phyloP scores from a whole-genome alignment of 2,113 vertebrate species.

The Astatoreochromis straeleni region DNA sequence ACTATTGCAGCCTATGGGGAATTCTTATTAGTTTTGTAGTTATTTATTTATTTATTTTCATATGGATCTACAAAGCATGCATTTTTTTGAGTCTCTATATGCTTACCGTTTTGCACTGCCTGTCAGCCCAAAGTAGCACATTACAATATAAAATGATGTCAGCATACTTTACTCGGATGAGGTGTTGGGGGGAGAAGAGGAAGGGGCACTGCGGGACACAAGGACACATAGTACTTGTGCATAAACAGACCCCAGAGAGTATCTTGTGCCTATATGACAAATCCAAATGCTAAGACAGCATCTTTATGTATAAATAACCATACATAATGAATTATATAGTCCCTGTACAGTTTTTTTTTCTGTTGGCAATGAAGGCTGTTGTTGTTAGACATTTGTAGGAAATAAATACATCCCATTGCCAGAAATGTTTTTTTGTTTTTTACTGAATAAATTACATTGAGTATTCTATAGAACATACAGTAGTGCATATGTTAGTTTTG shows the following conservation, averaged over 20 bases:
- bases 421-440: slow-evolving; percentile 14
- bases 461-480: slow-evolving; percentile 36
- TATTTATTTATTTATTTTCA: slow-evolving; percentile 47
- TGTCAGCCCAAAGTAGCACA: slow-evolving; percentile 65
- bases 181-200: neutral
- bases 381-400: slow-evolving; percentile 26
- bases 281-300: slow-evolving; percentile 46
- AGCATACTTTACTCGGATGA: slow-evolving; percentile 8
- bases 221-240: slow-evolving; percentile 9
- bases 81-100: slow-evolving; percentile 20
- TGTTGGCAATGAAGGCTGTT: slow-evolving; percentile 14
- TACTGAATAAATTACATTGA: slow-evolving; percentile 41
- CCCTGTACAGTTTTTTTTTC: slow-evolving; percentile 12
- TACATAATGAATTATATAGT: slow-evolving; percentile 21
- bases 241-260: slow-evolving; percentile 32
- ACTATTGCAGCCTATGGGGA: neutral
- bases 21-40: neutral
- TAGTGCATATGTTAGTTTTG: slow-evolving; percentile 54
- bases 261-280: slow-evolving; percentile 63
- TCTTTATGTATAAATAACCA: slow-evolving; percentile 27
- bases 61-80: slow-evolving; percentile 74
- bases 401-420: slow-evolving; percentile 17
- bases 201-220: neutral
- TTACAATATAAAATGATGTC: slow-evolving; percentile 51
- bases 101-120: slow-evolving; percentile 65